phyloP scores from a whole-genome alignment of 1,140 invertebrate genomes.

The Meloidogyne floridensis region DNA sequence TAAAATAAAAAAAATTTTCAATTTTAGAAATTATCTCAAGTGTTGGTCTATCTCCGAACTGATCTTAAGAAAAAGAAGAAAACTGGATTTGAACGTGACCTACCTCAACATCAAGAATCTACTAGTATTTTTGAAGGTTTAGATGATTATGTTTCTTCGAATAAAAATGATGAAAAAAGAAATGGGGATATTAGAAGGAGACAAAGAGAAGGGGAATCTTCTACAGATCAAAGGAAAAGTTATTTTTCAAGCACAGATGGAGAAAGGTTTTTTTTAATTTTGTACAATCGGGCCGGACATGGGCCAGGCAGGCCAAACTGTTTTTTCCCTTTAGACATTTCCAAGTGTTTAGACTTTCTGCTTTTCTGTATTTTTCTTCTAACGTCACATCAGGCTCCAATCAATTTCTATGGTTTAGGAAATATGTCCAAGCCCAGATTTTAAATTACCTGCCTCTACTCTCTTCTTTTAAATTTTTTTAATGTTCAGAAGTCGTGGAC shows the following conservation, averaged over 20 bases:
- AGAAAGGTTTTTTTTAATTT: background rate
- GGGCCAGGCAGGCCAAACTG: no score
- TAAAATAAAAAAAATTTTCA: background rate
- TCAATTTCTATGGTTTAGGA: no score
- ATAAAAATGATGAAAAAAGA: conserved; percentile 37
- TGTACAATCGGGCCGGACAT: background rate
- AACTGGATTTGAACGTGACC: conserved; percentile 22
- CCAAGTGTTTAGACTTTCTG: no score
- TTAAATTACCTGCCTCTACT: background rate
- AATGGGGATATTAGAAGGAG: conserved; percentile 35
- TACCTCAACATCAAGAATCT: background rate
- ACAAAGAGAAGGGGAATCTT: conserved; percentile 39
- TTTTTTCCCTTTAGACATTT: no score
- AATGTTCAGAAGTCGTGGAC: conserved; percentile 8
- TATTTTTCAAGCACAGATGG: conserved; percentile 7
- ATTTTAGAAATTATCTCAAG: conserved; percentile 94
- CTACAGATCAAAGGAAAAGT: conserved; percentile 7
- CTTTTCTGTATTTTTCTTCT: no score
- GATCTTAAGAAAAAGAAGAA: conserved; percentile 61
- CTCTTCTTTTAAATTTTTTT: background rate
- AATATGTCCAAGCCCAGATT: no score
- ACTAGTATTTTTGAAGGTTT: conserved; percentile 85
- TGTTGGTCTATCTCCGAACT: conserved; percentile 83
- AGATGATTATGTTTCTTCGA: conserved; percentile 81
- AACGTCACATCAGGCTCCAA: no score